These are phyloP conservation scores for Cyaniris semiargus DNA, from an alignment of 2,888 invertebrate species.

Conservation along the genomic window DNA sequence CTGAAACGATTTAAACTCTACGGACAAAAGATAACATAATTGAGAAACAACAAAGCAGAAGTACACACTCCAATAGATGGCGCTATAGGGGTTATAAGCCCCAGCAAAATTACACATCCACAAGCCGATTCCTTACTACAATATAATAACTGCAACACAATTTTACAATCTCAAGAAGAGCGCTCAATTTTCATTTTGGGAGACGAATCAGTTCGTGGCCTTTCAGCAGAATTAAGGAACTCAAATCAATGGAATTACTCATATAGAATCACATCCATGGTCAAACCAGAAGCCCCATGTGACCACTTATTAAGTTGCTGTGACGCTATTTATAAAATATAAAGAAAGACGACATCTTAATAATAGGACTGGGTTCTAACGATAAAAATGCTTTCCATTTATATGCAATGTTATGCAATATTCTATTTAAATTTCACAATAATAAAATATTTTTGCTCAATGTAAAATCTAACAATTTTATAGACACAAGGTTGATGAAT, in stretches of 20 bases:
- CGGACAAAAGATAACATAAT: background rate
- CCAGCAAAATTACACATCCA: background rate
- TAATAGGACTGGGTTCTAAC: background rate
- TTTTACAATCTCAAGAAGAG: background rate
- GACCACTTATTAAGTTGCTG: background rate
- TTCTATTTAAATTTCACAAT: background rate
- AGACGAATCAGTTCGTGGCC: background rate
- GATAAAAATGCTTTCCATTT: background rate
- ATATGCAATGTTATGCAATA: background rate
- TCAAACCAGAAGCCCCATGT: background rate
- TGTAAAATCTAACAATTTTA: conserved; percentile 1
- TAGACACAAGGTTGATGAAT: background rate
- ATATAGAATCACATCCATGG: background rate
- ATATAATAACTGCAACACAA: background rate
- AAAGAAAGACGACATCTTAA: background rate
- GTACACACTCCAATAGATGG: background rate
- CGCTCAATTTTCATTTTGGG: conserved; percentile 1
- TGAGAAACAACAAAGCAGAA: background rate
- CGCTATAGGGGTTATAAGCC: background rate
- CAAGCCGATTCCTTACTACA: background rate
- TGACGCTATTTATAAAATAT: background rate
- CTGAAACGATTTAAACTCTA: background rate
- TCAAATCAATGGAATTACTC: background rate
- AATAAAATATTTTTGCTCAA: background rate
- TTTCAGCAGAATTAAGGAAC: background rate